Percentiles rank a stretch among this genome's conserved stretches.
These are phyloP conservation scores for Trematomus loennbergii DNA, from an alignment of 2,113 vertebrate genomes.

Conservation along the genomic window DNA sequence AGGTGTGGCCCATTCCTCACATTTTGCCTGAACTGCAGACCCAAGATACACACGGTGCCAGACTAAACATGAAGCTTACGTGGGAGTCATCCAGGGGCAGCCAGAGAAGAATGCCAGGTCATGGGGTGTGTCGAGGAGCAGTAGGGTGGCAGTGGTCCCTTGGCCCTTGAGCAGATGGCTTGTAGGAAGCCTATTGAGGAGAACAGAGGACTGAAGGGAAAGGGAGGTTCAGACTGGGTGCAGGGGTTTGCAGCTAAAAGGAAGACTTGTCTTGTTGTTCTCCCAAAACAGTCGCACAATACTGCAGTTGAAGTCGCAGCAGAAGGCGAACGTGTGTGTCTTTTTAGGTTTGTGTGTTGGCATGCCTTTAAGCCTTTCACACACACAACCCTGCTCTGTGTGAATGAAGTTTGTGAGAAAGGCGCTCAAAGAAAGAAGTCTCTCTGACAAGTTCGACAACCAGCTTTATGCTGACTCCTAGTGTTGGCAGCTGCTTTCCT, in stretches of 20 bases:
- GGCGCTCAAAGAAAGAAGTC: slow-evolving; percentile 66
- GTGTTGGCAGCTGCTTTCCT: slow-evolving; percentile 64
- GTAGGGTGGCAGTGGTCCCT: slow-evolving; percentile 64
- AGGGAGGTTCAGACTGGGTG: slow-evolving; percentile 62
- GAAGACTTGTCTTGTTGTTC: slow-evolving; percentile 77
- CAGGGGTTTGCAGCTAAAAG: slow-evolving; percentile 62
- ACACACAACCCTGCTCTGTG: slow-evolving; percentile 30
- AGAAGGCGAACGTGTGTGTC: slow-evolving; percentile 75
- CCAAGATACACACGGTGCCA: slow-evolving; percentile 52
- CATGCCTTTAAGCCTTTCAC: slow-evolving; percentile 71
- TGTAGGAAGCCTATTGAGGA: slow-evolving; percentile 70
- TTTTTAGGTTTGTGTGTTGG: slow-evolving; percentile 54
- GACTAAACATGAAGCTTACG: slow-evolving; percentile 74
- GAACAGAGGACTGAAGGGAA: slow-evolving; percentile 52
- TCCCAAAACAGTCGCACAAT: slow-evolving; percentile 67
- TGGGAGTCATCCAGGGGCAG: slow-evolving; percentile 68
- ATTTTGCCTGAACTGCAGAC: slow-evolving; percentile 38
- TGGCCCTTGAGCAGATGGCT: slow-evolving; percentile 76
- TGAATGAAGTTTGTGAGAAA: slow-evolving; percentile 72
- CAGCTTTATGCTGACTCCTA: slow-evolving; percentile 59
- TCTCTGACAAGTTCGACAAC: slow-evolving; percentile 71
- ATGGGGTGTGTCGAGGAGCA: slow-evolving; percentile 60
- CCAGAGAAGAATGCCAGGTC: slow-evolving; percentile 77
- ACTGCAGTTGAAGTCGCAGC: slow-evolving; percentile 59
- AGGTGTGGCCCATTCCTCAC: slow-evolving; percentile 58